A percentile compares a stretch with the other conserved stretches of the same genome.
Evolutionary conservation across 2,113 vertebrate genomes (phyloP).

Genomic region (Leuciscus idus): DNA sequence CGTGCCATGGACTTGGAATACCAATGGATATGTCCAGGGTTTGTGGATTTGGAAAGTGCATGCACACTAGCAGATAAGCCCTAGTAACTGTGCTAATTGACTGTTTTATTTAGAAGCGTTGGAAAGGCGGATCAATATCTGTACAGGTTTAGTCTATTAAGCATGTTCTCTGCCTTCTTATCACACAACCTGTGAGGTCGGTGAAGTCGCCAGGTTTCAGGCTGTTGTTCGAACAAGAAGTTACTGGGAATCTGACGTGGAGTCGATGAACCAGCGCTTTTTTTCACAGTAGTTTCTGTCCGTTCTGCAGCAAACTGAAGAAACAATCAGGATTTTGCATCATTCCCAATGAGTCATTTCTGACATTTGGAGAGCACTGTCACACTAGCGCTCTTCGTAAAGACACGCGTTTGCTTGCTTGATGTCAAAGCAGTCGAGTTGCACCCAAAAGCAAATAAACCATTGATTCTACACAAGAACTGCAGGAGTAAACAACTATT

Average conservation of each 20-base stretch:
- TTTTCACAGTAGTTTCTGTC: not conserved
- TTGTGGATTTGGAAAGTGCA: not conserved
- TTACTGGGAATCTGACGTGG: not conserved
- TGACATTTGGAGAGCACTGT: not conserved
- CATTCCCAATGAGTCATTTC: not conserved
- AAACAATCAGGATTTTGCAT: not conserved
- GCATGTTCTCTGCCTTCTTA: not conserved
- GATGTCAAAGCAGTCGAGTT: not conserved
- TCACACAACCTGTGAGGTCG: not conserved
- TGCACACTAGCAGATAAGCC: conserved; percentile 3
- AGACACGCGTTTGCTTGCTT: not conserved
- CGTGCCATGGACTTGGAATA: not conserved
- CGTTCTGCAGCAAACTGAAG: not conserved
- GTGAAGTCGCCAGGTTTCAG: not conserved
- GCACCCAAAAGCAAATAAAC: not conserved
- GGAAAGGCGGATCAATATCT: conserved; percentile 20
- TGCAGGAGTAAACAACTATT: not conserved
- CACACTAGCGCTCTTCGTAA: not conserved
- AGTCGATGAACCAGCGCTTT: not conserved
- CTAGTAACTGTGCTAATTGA: not conserved
- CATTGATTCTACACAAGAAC: not conserved
- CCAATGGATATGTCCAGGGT: not conserved
- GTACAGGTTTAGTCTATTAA: conserved; percentile 20
- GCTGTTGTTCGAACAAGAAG: not conserved
- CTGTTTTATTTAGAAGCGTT: not conserved